A percentile compares a stretch with the other conserved stretches of the same genome.
phyloP scores from a whole-genome alignment of 1,140 invertebrate genomes.

The Aphelinus certus region DNA sequence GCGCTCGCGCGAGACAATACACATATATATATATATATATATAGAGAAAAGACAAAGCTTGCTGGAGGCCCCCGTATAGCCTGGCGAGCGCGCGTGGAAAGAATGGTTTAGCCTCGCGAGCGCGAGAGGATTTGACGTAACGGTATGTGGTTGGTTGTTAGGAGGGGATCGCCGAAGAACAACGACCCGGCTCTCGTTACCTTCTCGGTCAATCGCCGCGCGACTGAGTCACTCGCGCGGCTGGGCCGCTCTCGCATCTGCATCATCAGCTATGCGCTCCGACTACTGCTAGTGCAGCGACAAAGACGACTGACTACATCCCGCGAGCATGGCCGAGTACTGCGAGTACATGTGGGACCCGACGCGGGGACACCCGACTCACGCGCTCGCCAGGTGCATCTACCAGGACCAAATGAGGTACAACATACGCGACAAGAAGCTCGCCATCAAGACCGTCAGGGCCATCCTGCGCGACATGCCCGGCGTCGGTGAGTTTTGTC shows the following conservation, averaged over 20 bases:
- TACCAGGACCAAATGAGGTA: slow-evolving; percentile 56
- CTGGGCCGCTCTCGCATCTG: no score
- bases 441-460: slow-evolving; percentile 65
- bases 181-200: slow-evolving; percentile 22
- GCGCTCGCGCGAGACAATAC: no score
- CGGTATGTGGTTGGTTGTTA: slow-evolving; percentile 11
- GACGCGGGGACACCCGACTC: slow-evolving; percentile 47
- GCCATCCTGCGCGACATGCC: slow-evolving; percentile 67
- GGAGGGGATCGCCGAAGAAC: not conserved
- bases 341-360: slow-evolving; percentile 64
- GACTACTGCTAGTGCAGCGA: no score
- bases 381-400: slow-evolving; percentile 50
- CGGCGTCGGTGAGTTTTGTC: slow-evolving; percentile 63
- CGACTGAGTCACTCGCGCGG: slow-evolving; percentile 2
- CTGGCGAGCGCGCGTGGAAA: no score
- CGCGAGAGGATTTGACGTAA: slow-evolving; percentile 15
- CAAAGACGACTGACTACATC: not conserved
- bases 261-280: no score
- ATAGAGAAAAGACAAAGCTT: no score
- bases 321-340: slow-evolving; percentile 61
- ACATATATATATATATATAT: no score
- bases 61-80: no score
- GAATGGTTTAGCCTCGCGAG: no score
- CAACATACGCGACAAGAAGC: slow-evolving; percentile 58
- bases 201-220: slow-evolving; percentile 11